Evolutionary conservation across 2,113 vertebrate genomes (phyloP).

Genomic region (Odontophorus gujanensis): DNA sequence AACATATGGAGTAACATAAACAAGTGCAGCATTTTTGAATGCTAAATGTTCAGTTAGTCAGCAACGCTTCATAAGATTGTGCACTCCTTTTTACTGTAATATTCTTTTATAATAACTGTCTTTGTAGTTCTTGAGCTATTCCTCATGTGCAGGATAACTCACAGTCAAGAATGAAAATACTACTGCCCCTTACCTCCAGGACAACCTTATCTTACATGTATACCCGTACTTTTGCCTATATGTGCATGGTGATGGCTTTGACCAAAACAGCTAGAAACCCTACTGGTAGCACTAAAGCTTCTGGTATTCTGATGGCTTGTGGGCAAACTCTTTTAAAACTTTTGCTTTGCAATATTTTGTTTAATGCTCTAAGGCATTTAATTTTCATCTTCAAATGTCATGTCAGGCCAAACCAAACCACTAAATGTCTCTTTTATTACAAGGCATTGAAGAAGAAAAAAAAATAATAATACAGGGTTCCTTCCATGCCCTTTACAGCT

Average conservation of each 20-base stretch:
- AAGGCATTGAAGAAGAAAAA: not conserved
- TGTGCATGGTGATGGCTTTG: not conserved
- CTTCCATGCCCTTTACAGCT: not conserved
- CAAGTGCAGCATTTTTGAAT: not conserved
- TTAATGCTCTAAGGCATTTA: not conserved
- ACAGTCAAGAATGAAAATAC: not conserved
- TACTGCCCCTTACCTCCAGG: not conserved
- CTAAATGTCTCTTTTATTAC: not conserved
- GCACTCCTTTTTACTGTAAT: not conserved
- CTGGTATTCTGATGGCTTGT: not conserved
- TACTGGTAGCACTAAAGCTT: not conserved
- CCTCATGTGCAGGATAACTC: not conserved
- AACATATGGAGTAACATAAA: slow-evolving; percentile 12
- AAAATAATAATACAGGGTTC: rapidly evolving
- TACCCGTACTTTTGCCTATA: not conserved
- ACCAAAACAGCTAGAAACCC: not conserved
- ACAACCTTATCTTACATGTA: not conserved
- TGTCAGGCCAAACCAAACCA: not conserved
- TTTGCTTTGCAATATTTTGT: not conserved
- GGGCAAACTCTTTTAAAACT: not conserved
- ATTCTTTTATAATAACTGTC: not conserved
- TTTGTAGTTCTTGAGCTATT: not conserved
- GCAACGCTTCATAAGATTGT: not conserved
- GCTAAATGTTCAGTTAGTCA: not conserved
- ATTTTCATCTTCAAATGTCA: not conserved